Base-by-base conservation (phyloP, 2,113 vertebrate species). In the Serinus canaria region DNA sequence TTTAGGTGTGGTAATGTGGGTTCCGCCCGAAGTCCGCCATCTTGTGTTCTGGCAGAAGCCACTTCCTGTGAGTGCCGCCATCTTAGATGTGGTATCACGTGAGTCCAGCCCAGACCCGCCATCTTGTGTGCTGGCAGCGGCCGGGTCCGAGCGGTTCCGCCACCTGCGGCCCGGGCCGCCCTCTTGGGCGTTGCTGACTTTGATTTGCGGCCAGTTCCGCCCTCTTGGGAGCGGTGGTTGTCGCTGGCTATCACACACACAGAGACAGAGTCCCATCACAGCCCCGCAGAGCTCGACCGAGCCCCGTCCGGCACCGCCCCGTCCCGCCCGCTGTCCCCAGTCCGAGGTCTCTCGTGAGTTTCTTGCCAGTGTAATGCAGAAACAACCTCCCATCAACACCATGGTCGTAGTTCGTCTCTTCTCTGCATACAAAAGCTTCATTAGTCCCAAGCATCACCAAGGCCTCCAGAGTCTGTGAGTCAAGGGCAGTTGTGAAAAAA, bases 181-280 rank as follows among this genome's bases (percentile, higher is more conserved):
- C 50, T 74, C 59, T 15, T 15, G 49, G n/a, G 28, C 30, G 12
- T 6, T 30, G 50, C 43, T 5, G 19, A 7, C 30, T 47, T 23
- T n/a, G 12, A 30, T 15, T 20, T 39, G 70, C 12, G 5, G 30
- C 19, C n/a, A 3, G 8, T n/a, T 46, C 27, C 6, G 11, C 13
- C 3, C 6, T 12, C 8, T 13, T 4, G 19, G 18, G 15, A 15
- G 19, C 3, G 6, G 24, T 2, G 2, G 4, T 18, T 41, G 10
- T 20, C 6, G 10, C 41, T 15, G 12, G 13, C 7, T 19, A 1
- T 73, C 33, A 3, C 25, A 13, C 20, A 9, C 46, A 6, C 7
- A 0, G 21, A 7, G 16, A 3, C 6, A 13, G 8, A 1, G 4
- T 28, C 13, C 0, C 16, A 5, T 56, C 24, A 4, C 5, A n/a